A percentile compares a stretch with the other conserved stretches of the same genome.
These are phyloP conservation scores for Bos javanicus DNA, from an alignment of 2,113 vertebrate genomes.

Conservation along the genomic window DNA sequence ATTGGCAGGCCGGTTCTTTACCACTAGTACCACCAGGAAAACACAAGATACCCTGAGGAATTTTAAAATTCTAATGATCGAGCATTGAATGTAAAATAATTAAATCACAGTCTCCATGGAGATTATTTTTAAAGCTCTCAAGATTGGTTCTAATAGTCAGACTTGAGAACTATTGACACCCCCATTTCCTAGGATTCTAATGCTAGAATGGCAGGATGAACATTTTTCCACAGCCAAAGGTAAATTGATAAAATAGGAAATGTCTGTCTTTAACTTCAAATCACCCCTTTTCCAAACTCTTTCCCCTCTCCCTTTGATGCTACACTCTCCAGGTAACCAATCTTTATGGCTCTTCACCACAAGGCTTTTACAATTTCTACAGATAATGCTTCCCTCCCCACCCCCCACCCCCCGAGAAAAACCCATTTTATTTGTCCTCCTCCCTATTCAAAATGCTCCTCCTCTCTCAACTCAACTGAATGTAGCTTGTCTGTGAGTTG, in stretches of 20 bases:
- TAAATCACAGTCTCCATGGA: not conserved
- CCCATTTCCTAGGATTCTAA: not conserved
- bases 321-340: not conserved
- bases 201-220: not conserved
- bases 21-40: not conserved
- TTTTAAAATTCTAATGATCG: not conserved
- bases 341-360: not conserved
- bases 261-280: not conserved
- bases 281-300: not conserved
- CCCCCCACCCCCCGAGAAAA: not conserved
- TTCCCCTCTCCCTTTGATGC: not conserved
- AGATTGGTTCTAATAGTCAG: not conserved
- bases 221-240: not conserved
- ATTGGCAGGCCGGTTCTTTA: not conserved
- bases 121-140: not conserved
- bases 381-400: not conserved
- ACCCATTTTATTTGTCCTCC: not conserved
- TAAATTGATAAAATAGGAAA: not conserved
- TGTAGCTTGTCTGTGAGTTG: not conserved
- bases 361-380: not conserved
- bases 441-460: not conserved
- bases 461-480: not conserved
- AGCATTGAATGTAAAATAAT: not conserved
- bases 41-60: not conserved
- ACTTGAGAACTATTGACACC: not conserved